phyloP scores from a whole-genome alignment of 2,888 invertebrate genomes.

The Ennomos fuscantarius region DNA sequence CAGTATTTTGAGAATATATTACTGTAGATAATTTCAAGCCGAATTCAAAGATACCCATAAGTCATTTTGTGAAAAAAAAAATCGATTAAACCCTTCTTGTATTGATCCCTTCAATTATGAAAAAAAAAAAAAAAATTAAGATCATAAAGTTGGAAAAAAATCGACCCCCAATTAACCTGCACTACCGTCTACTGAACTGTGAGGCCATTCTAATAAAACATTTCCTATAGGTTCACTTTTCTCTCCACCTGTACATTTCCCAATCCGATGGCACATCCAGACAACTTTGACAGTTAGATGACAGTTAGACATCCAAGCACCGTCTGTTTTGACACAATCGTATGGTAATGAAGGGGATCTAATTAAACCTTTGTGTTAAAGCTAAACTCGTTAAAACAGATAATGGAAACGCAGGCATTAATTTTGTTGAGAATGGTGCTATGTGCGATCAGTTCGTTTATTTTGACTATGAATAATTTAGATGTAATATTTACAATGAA shows the following conservation, averaged over 20 bases:
- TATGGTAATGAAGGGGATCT: constrained; percentile 70
- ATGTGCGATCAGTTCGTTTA: constrained; percentile 12
- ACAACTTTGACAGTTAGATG: constrained; percentile 74
- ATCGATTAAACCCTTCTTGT: too few species aligned
- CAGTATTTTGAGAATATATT: too few species aligned
- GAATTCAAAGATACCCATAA: too few species aligned
- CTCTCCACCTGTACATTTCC: constrained; percentile 51
- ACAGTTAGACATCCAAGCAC: constrained; percentile 60
- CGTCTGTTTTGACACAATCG: constrained; percentile 73
- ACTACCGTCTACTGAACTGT: too few species aligned
- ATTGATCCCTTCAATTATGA: too few species aligned
- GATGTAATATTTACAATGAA: too few species aligned
- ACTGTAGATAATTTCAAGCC: too few species aligned
- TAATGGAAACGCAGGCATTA: constrained; percentile 52
- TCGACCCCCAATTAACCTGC: too few species aligned
- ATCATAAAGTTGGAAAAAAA: too few species aligned
- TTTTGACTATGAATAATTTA: constrained; percentile 5
- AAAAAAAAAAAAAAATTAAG: too few species aligned
- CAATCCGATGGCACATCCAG: constrained; percentile 46
- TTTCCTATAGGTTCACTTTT: constrained; percentile 28
- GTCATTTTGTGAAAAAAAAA: too few species aligned
- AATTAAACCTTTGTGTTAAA: constrained; percentile 73
- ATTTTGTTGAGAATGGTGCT: constrained; percentile 40
- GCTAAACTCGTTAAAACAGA: constrained; percentile 66
- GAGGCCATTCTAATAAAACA: too few species aligned